phyloP scores from a whole-genome alignment of 2,797 vertebrate species.

The Propithecus perrieri region DNA sequence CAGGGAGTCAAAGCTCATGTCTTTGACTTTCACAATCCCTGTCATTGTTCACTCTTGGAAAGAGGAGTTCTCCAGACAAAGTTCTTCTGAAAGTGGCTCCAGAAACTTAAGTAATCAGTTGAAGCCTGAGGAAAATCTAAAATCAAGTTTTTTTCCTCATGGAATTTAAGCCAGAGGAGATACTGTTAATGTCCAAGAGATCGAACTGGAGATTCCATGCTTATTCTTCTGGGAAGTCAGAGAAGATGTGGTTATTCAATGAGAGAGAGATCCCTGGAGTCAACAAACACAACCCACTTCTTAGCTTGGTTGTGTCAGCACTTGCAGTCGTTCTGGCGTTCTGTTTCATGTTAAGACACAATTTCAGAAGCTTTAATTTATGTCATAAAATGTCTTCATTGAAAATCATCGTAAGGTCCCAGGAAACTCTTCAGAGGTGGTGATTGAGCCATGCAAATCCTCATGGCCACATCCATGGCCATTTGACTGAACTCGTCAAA shows the following conservation, averaged over 20 bases:
- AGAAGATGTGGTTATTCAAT: constrained; percentile 94
- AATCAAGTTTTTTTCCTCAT: constrained; percentile 85
- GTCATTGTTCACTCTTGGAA: constrained; percentile 91
- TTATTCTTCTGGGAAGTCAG: constrained; percentile 89
- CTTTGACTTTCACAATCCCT: constrained; percentile 94
- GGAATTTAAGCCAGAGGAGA: constrained; percentile 84
- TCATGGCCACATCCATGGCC: constrained; percentile 93
- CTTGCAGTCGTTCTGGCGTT: constrained; percentile 83
- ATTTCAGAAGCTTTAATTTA: constrained; percentile 91
- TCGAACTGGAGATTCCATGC: constrained; percentile 91
- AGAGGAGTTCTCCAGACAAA: constrained; percentile 90
- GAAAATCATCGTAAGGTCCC: constrained; percentile 89
- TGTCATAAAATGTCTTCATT: constrained; percentile 88
- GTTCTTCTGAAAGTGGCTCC: constrained; percentile 91
- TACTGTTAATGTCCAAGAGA: constrained; percentile 88
- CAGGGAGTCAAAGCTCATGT: constrained; percentile 93
- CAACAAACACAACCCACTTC: constrained; percentile 95
- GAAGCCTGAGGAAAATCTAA: constrained; percentile 93
- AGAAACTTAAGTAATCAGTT: constrained; percentile 93
- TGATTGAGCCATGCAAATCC: constrained; percentile 94
- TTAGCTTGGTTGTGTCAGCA: constrained; percentile 84
- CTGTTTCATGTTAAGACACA: constrained; percentile 90
- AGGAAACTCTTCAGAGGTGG: constrained; percentile 93
- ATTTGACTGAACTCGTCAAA: constrained; percentile 90
- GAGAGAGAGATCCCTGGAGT: constrained; percentile 93